These are phyloP conservation scores for Rhinella marina DNA, from an alignment of 2,797 vertebrate species.

Conservation along the genomic window DNA sequence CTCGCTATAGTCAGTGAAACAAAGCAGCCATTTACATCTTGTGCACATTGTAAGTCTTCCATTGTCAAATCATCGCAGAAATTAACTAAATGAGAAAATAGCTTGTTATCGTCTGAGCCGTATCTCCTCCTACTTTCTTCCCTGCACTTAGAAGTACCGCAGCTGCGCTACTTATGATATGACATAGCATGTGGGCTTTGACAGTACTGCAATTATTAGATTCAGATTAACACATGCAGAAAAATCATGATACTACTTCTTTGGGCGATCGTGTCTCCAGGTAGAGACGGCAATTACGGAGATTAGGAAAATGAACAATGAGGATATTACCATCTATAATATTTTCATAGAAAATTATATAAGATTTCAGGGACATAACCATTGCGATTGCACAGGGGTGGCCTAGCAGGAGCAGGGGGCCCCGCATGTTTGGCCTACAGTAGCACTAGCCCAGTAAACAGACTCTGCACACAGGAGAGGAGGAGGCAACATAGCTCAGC, in stretches of 20 bases:
- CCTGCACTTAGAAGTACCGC: background rate
- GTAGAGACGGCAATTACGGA: background rate
- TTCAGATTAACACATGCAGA: conserved; percentile 29
- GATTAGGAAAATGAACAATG: conserved; percentile 2
- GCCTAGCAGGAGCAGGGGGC: too few species aligned
- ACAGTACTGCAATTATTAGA: conserved; percentile 47
- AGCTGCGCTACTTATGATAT: conserved; percentile 35
- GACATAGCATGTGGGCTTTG: conserved; percentile 24
- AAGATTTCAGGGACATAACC: background rate
- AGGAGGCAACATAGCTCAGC: too few species aligned
- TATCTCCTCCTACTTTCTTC: conserved; percentile 50
- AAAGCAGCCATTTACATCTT: conserved; percentile 51
- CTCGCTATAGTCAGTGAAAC: conserved; percentile 47
- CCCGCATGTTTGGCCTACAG: too few species aligned
- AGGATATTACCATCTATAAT: background rate
- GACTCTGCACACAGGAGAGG: too few species aligned
- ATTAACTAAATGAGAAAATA: conserved; percentile 54
- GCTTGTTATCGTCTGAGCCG: conserved; percentile 28
- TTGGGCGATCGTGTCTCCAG: background rate
- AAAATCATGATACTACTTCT: conserved; percentile 27
- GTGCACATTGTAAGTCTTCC: conserved; percentile 20
- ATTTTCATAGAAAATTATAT: background rate
- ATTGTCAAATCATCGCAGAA: conserved; percentile 52
- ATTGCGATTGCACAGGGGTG: too few species aligned
- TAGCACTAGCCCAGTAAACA: too few species aligned